These are phyloP conservation scores for Andrena cerasifolii DNA, from an alignment of 1,140 invertebrate genomes.

Conservation along the genomic window DNA sequence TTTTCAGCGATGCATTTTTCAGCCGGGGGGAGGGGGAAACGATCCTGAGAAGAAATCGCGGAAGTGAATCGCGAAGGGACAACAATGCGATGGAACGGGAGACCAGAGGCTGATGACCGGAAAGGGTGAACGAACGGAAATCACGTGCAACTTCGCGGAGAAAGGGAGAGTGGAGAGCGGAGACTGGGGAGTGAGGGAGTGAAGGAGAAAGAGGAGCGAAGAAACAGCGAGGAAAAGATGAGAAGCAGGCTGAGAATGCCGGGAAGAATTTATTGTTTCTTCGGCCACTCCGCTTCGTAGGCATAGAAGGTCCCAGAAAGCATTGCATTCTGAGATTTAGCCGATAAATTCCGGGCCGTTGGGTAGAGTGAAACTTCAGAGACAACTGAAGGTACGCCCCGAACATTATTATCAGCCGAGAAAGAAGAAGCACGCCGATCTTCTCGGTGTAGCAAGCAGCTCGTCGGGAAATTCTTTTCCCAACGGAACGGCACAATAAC, in stretches of 20 bases:
- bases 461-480: not conserved
- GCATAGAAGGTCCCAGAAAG: slow-evolving; percentile 29
- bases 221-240: not conserved
- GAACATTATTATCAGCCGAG: too few species aligned
- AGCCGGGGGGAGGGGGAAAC: slow-evolving; percentile 32
- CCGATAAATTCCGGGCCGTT: too few species aligned
- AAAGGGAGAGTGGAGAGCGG: slow-evolving; percentile 49
- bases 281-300: slow-evolving; percentile 19
- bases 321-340: too few species aligned
- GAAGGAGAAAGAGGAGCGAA: not conserved
- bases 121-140: slow-evolving; percentile 79
- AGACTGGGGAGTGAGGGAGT: slow-evolving; percentile 2
- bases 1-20: slow-evolving; percentile 14
- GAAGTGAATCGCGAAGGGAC: slow-evolving; percentile 61
- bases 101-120: slow-evolving; percentile 76
- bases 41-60: slow-evolving; percentile 61
- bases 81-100: slow-evolving; percentile 68
- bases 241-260: too few species aligned
- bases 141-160: slow-evolving; percentile 58
- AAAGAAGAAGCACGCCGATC: too few species aligned
- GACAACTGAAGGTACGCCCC: too few species aligned
- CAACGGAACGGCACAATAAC: not conserved
- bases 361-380: too few species aligned
- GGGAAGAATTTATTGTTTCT: slow-evolving; percentile 54
- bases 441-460: not conserved